These are phyloP conservation scores for Coelogynopora nodosa DNA, from an alignment of 2,888 invertebrate species.

Conservation along the genomic window DNA sequence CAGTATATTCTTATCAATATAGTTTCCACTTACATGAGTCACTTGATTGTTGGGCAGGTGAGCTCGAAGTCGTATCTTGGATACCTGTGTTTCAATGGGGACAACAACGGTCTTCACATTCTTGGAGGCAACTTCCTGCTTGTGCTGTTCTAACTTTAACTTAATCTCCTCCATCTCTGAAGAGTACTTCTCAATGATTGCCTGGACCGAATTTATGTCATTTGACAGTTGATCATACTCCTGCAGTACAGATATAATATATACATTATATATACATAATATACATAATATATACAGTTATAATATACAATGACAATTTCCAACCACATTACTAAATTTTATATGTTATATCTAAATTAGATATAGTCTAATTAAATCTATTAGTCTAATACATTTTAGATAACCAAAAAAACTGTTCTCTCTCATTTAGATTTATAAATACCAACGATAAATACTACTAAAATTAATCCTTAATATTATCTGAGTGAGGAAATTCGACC, in stretches of 20 bases:
- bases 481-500: too few relatives aligned
- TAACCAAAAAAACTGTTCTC: too few relatives aligned
- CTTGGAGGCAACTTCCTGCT: not conserved
- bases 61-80: slow-evolving; percentile 35
- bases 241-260: not conserved
- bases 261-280: not conserved
- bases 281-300: too few relatives aligned
- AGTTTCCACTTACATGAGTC: slow-evolving; percentile 39
- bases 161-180: slow-evolving; percentile 42
- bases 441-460: too few relatives aligned
- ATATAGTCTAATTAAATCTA: too few relatives aligned
- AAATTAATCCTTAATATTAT: too few relatives aligned
- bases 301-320: too few relatives aligned
- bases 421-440: too few relatives aligned
- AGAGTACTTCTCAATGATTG: slow-evolving; percentile 40
- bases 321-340: too few relatives aligned
- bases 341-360: too few relatives aligned
- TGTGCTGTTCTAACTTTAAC: slow-evolving; percentile 21
- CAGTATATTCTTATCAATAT: too few relatives aligned
- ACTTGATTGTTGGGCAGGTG: slow-evolving; percentile 44
- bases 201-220: slow-evolving; percentile 36
- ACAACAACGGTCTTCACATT: not conserved
- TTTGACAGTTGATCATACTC: slow-evolving; percentile 40
- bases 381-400: too few relatives aligned
- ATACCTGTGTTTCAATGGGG: not conserved